Evolutionary conservation across 2,113 vertebrate genomes (phyloP), one percentile per base, ranked within the genome.

Genomic region (Crotalus tigris): DNA sequence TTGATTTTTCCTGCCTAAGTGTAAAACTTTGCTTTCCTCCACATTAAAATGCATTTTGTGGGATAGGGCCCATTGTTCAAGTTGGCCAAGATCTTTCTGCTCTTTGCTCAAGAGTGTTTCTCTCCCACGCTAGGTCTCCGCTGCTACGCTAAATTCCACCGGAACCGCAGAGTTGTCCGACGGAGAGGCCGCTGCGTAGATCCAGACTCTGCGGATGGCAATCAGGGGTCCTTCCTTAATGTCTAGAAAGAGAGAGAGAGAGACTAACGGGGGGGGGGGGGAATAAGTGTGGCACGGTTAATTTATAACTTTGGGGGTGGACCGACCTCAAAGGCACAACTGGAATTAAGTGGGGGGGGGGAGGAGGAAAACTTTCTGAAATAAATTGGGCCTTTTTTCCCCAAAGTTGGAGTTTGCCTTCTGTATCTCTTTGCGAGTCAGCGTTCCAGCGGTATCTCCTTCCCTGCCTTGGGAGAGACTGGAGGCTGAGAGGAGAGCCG

Each of bases 121-220:
- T 85, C 91, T 92, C 9, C 33, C 10, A 1, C 9, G 1, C 6
- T 88, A 99, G 99, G 99, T 39, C 98, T 99, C 24, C 99, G 99
- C 39, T 99, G 99, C 94, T 99, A 99, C 0, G 99, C 99, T 92
- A 99, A 99, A 96, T 99, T 99, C 97, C 99, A 99, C 96, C 98
- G 99, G 95, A 99, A 99, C 97, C 97, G 99, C 21, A 98, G 98
- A 53, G 99, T 99, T 94, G 99, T 98, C 0, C 97, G 98, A 92
- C 98, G 98, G 96, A 98, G 98, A 97, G 99, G 99, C 29, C 98
- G 99, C 96, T 99, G 99, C 0, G 99, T 99, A 96, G 98, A 99
- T 87, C 99, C 99, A 0, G 99, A 99, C 17, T 98, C 98, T 0
- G 98, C 97, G 94, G 98, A 98, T 21, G 96, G 97, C 19, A 98